Evolutionary conservation across 2,888 invertebrate genomes (phyloP).

Genomic region (Drosophila maculinotata): DNA sequence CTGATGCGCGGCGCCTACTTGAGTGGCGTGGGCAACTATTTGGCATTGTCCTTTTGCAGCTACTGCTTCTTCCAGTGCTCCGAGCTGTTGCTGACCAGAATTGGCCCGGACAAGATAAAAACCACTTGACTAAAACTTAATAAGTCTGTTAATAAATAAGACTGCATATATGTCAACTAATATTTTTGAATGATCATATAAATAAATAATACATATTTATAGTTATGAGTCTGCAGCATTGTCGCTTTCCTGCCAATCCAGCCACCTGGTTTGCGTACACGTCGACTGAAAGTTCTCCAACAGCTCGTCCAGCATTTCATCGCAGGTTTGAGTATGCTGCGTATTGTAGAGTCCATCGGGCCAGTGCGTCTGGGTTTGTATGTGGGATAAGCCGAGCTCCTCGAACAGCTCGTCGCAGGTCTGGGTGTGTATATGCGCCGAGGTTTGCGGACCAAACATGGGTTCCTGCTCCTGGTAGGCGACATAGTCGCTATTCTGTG

Average conservation of each 20-base stretch:
- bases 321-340: constrained; percentile 84
- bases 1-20: constrained; percentile 88
- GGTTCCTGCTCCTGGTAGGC: constrained; percentile 37
- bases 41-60: constrained; percentile 82
- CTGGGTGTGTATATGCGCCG: constrained; percentile 82
- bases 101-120: constrained; percentile 25
- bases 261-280: constrained; percentile 84
- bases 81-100: constrained; percentile 69
- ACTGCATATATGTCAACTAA: constrained; percentile 3
- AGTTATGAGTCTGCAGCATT: constrained; percentile 17
- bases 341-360: constrained; percentile 81
- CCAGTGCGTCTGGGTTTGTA: constrained; percentile 89
- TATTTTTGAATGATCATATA: no score
- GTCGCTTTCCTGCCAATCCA: constrained; percentile 64
- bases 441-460: constrained; percentile 61
- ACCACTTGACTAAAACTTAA: constrained; percentile 19
- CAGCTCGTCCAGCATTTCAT: constrained; percentile 80
- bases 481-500: constrained; percentile 9
- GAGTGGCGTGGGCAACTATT: constrained; percentile 81
- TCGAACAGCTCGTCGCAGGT: constrained; percentile 87
- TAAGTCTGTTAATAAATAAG: constrained; percentile 2
- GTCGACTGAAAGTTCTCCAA: constrained; percentile 82
- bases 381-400: constrained; percentile 87
- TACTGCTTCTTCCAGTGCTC: constrained; percentile 85
- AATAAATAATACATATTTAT: no score